phyloP scores from a whole-genome alignment of 2,113 vertebrate species.

The Platichthys stellatus region DNA sequence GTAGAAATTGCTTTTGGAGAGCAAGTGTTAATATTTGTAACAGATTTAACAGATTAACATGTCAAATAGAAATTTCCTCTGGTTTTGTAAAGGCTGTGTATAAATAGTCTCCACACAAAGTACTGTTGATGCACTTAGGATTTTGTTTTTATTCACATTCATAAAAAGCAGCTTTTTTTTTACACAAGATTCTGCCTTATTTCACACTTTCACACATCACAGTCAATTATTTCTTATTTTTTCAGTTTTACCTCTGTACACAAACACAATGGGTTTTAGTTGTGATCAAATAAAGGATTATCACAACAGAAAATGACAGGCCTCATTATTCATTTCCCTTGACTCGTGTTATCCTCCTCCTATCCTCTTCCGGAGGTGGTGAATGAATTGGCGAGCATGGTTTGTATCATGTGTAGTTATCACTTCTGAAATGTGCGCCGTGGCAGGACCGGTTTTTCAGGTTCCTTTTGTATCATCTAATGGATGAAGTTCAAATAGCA shows the following conservation, averaged over 20 bases:
- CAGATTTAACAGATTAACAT: slow-evolving; percentile 44
- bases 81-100: slow-evolving; percentile 45
- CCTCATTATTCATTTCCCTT: not conserved
- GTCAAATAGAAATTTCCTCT: slow-evolving; percentile 54
- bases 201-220: slow-evolving; percentile 22
- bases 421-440: not conserved
- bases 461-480: not conserved
- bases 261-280: slow-evolving; percentile 35
- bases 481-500: not conserved
- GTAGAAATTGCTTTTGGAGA: slow-evolving; percentile 47
- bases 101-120: slow-evolving; percentile 23
- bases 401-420: not conserved
- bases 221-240: not conserved
- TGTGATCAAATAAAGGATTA: slow-evolving; percentile 70
- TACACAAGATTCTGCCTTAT: not conserved
- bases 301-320: slow-evolving; percentile 19
- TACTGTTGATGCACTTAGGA: slow-evolving; percentile 5
- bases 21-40: slow-evolving; percentile 39
- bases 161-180: not conserved
- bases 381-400: not conserved
- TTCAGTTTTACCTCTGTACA: slow-evolving; percentile 22
- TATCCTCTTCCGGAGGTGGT: no score
- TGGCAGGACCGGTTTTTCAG: not conserved
- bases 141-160: slow-evolving; percentile 10
- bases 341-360: no score